Evolutionary conservation across 2,113 vertebrate species (phyloP), one percentile per base, ranked within the genome.

Genomic region (Chaenogobius annularis): DNA sequence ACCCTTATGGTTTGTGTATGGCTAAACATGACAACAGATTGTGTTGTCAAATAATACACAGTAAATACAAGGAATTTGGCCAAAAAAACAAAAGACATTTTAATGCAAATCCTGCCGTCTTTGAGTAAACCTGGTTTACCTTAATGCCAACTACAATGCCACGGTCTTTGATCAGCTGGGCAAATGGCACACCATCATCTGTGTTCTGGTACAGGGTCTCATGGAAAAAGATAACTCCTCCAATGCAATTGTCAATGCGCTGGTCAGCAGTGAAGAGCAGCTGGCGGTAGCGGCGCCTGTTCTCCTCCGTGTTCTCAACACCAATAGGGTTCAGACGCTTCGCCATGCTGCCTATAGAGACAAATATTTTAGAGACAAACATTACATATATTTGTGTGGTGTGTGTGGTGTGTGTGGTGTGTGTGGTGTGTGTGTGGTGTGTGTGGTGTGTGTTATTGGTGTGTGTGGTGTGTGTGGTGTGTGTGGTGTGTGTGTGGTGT

Each of bases 201-300:
- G 95, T 92, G 87, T 88, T 96, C 93, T 99, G 97, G 91, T 99
- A 99, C 75, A 99, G 93, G 3, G 97, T 99, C 92, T 99, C 97
- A 0, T 99, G 97, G 93, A 99, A 99, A 92, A 99, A 99, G 86
- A 99, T 99, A 75, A 99, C 96, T 0, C 97, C 97, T 0, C 97
- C 97, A 1, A 99, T 98, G 67, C 94, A 98, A 71, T 89, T 94
- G 88, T 98, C 94, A 44, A 99, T 94, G 74, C 96, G 91, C 84
- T 95, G 91, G 77, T 98, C 96, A 0, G 96, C 96, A 0, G 94
- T 95, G 92, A 99, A 98, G 69, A 99, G 94, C 69, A 99, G 90
- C 94, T 99, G 97, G 68, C 97, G 96, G 88, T 99, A 99, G 65
- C 94, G 93, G 15, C 97, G 93, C 56, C 97, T 94, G 86, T 98